phyloP scores from a whole-genome alignment of 2,797 vertebrate genomes.

The Neosilurus mollespiculum region DNA sequence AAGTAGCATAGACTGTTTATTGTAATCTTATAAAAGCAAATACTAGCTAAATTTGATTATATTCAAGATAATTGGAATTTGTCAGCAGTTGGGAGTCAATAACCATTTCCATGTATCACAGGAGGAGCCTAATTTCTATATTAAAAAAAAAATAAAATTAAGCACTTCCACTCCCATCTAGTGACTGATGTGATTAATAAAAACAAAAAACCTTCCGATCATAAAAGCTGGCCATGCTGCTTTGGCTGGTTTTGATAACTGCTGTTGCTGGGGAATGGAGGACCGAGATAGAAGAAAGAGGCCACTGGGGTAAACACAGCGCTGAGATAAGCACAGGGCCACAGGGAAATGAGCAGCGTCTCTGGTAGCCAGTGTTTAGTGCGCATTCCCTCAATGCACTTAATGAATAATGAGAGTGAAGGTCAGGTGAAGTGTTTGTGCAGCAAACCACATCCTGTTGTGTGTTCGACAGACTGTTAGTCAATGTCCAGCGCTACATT shows the following conservation, averaged over 20 bases:
- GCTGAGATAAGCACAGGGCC: slow-evolving; percentile 52
- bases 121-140: neutral
- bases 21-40: neutral
- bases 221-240: slow-evolving; percentile 1
- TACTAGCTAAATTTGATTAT: neutral
- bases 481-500: neutral
- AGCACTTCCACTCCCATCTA: too few relatives aligned
- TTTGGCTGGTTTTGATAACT: slow-evolving; percentile 1
- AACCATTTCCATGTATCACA: neutral
- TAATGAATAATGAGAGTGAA: slow-evolving; percentile 57
- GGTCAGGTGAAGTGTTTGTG: slow-evolving; percentile 24
- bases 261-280: slow-evolving; percentile 51
- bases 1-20: neutral
- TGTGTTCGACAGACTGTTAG: neutral
- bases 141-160: neutral
- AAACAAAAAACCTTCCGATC: neutral
- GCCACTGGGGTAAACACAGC: slow-evolving; percentile 57
- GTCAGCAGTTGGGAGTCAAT: neutral
- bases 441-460: neutral
- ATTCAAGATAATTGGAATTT: neutral
- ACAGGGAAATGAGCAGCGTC: slow-evolving; percentile 44
- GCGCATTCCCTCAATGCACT: slow-evolving; percentile 21
- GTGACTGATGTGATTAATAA: neutral
- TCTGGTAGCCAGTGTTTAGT: slow-evolving; percentile 12
- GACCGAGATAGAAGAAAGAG: slow-evolving; percentile 17